Evolutionary conservation across 2,113 vertebrate species (phyloP).

Genomic region (Epinephelus moara): DNA sequence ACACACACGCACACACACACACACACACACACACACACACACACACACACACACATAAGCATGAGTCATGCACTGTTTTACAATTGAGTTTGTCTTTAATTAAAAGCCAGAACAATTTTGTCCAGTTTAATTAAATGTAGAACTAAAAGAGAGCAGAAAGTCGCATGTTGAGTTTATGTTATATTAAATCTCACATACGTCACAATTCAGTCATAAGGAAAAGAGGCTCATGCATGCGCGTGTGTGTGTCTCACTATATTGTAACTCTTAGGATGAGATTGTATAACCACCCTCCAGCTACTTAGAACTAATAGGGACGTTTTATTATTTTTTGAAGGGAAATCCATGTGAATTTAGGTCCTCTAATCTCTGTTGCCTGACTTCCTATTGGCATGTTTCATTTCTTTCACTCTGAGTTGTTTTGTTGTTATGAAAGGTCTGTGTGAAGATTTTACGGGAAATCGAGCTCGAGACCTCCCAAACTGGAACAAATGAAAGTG

Average conservation of each 20-base stretch:
- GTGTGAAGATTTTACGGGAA: conserved; percentile 33
- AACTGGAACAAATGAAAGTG: conserved; percentile 35
- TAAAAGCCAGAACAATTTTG: conserved; percentile 61
- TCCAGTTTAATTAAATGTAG: conserved; percentile 69
- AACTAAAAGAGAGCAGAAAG: conserved; percentile 46
- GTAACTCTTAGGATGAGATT: conserved; percentile 12
- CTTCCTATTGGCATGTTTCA: conserved; percentile 48
- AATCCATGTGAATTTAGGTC: conserved; percentile 23
- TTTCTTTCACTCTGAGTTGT: conserved; percentile 26
- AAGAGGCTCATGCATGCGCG: background rate
- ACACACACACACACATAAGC: conserved; percentile 21
- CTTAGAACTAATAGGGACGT: conserved; percentile 30
- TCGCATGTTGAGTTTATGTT: conserved; percentile 45
- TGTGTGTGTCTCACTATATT: conserved; percentile 13
- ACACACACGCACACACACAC: conserved; percentile 12
- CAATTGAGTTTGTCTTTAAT: conserved; percentile 66
- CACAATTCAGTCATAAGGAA: conserved; percentile 14
- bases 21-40: conserved; percentile 5
- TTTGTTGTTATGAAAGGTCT: conserved; percentile 26
- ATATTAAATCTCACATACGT: conserved; percentile 31
- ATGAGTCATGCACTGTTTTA: conserved; percentile 51
- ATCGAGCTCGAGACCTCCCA: conserved; percentile 32
- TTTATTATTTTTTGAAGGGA: conserved; percentile 40
- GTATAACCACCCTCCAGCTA: conserved; percentile 38
- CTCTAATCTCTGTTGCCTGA: conserved; percentile 43